Base-by-base conservation (phyloP, 2,888 invertebrate species). In the Dilophus febrilis region DNA sequence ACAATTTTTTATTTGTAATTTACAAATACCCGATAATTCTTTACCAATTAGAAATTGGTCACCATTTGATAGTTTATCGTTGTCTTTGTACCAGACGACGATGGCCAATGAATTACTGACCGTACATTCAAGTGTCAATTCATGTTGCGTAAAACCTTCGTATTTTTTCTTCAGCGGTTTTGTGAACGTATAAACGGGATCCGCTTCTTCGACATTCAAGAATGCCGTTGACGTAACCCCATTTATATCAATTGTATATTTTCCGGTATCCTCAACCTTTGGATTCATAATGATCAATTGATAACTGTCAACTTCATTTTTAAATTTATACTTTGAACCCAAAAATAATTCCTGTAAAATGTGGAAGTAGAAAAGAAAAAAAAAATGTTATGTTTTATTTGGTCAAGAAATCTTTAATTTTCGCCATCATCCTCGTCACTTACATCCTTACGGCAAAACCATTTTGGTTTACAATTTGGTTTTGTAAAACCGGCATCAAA, bases 401-500 rank as follows among this genome's bases (percentile, higher is more conserved):
- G 16, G 5, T 8, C 4, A 18, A 4, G 5, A 19, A 18, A 18
- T 39, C 33, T 28, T 10, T 35, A 16, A 19, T 34, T 27, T n/a
- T 32, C 54, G n/a, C n/a, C n/a, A n/a, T n/a, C n/a, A n/a, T n/a
- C n/a, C n/a, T n/a, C n/a, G n/a, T n/a, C n/a, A 76, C 86, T 77
- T 70, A 88, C 90, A 68, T 90, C 88, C 66, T 88, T 88, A 45
- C 87, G 76, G 69, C 84, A 82, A 57, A 74, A 75, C 91, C 91
- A 91, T 64, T 84, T 88, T 8, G 88, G 85, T 58, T 90, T 90
- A 55, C 81, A 72, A 61, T 94, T 92, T n/a, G 91, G 80, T 66
- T 94, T 97, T 47, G 91, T 87, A 68, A 97, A 99, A 58, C 84
- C 82, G 45, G 86, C 88, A 62, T 90, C 88, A 57, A 98, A 92